Percentiles rank a stretch among this genome's conserved stretches.
Conservation (phyloP, 2,797 vertebrate species). For the Lithobates pipiens region DNA sequence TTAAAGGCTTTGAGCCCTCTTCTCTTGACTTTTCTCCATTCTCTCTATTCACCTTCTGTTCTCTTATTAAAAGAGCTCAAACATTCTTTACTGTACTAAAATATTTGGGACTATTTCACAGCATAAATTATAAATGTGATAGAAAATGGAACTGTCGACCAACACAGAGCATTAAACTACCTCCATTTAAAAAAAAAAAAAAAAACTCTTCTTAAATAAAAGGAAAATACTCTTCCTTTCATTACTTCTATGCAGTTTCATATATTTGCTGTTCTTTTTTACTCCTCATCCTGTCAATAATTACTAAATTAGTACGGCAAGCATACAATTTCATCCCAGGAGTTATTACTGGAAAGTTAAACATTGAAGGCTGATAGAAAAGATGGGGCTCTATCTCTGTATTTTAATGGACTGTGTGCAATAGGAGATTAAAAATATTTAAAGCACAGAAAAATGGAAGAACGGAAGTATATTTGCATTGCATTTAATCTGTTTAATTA, state of each 20-base stretch:
- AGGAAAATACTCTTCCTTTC: slow-evolving; percentile 81
- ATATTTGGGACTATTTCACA: slow-evolving; percentile 84
- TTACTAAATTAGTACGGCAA: slow-evolving; percentile 89
- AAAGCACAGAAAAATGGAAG: slow-evolving; percentile 74
- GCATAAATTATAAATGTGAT: slow-evolving; percentile 87
- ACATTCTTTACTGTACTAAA: slow-evolving; percentile 78
- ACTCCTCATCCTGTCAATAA: slow-evolving; percentile 90
- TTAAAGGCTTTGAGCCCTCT: background rate
- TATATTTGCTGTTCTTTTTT: slow-evolving; percentile 90
- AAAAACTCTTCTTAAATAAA: slow-evolving; percentile 73
- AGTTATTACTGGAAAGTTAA: slow-evolving; percentile 90
- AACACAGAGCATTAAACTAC: slow-evolving; percentile 78
- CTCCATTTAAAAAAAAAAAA: slow-evolving; percentile 65
- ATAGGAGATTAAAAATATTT: slow-evolving; percentile 75
- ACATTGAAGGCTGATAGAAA: slow-evolving; percentile 83
- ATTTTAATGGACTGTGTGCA: slow-evolving; percentile 87
- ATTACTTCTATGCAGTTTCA: slow-evolving; percentile 80
- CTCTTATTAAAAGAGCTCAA: slow-evolving; percentile 73
- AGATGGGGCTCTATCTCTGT: slow-evolving; percentile 86
- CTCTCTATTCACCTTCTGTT: slow-evolving; percentile 70
- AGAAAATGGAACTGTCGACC: slow-evolving; percentile 77
- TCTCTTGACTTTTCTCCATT: background rate
- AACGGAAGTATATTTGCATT: slow-evolving; percentile 75
- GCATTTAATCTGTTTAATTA: slow-evolving; percentile 76
- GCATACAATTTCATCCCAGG: slow-evolving; percentile 86